Evolutionary conservation across 1,140 invertebrate species (phyloP).

Genomic region (Sitobion miscanthi): DNA sequence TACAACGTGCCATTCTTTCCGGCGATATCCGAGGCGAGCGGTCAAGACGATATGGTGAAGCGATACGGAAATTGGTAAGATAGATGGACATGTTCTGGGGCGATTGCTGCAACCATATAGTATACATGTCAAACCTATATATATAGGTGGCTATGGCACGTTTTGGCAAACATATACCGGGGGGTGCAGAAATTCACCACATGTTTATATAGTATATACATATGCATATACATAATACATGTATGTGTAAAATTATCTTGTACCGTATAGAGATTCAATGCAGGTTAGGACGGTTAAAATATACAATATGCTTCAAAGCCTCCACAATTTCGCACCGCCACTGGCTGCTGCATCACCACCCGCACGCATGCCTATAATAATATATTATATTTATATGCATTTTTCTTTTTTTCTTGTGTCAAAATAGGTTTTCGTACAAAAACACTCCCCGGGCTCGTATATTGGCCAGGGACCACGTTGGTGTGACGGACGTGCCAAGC

Average conservation of each 20-base stretch:
- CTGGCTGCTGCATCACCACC: too few species aligned
- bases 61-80: slow-evolving; percentile 38
- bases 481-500: slow-evolving; percentile 60
- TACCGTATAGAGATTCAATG: too few species aligned
- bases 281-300: too few species aligned
- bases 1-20: slow-evolving; percentile 78
- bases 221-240: too few species aligned
- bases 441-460: slow-evolving; percentile 27
- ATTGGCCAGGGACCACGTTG: slow-evolving; percentile 21
- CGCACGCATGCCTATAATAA: too few species aligned
- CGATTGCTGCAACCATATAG: background rate
- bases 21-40: slow-evolving; percentile 72
- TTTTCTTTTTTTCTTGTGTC: background rate
- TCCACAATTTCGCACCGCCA: too few species aligned
- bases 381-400: background rate
- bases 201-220: background rate
- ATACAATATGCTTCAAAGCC: too few species aligned
- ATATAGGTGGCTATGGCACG: too few species aligned
- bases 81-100: background rate
- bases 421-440: slow-evolving; percentile 33
- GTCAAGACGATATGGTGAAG: slow-evolving; percentile 64
- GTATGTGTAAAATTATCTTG: too few species aligned
- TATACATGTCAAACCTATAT: too few species aligned
- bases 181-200: background rate
- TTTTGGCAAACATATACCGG: background rate